Base-by-base conservation (phyloP, 1,140 invertebrate genomes). In the Nasonia giraulti region DNA sequence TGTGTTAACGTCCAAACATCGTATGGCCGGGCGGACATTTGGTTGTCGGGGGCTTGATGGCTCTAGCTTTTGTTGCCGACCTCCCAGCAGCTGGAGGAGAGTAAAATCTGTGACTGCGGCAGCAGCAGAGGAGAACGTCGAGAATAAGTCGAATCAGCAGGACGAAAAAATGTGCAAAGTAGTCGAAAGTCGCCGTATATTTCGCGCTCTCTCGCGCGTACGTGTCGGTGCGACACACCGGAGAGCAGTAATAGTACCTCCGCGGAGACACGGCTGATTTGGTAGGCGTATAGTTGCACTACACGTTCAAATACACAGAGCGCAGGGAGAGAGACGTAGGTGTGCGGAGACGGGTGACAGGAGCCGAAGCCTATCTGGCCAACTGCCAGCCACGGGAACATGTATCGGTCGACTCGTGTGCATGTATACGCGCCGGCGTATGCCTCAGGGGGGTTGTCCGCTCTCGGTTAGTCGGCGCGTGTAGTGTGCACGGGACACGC, bases 351-450 rank as follows among this genome's bases (percentile, higher is more conserved):
- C 82, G 88, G 86, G 87, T 88, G 91, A 91, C 90, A 90, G 88
- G 89, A 89, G 85, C 87, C 89, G 87, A 88, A 91, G 88, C 90
- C 89, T 89, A 92, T 89, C 91, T 92, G 92, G 92, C 90, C 75
- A 78, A 69, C 82, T 89, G 92, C 92, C 92, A 92, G 89, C 75
- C 85, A 76, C 80, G 86, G 85, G 85, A 87, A 85, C 80, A 83
- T 82, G 79, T 83, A 89, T 86, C 87, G 80, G 81, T 85, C 66
- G 68, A 87, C 87, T 85, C 87, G 86, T 86, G 84, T 73, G 82
- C 89, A 88, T 89, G 88, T 87, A 89, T 87, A 87, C 84, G 88
- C 88, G 1, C 27, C 27, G 88, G 85, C 89, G 87, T 87, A 89
- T 82, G 71, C 86, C 80, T 83, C 37, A n/a, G 73, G 37, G 82